Evolutionary conservation across 2,888 invertebrate species (phyloP).

Genomic region (Amblyteles armatorius): DNA sequence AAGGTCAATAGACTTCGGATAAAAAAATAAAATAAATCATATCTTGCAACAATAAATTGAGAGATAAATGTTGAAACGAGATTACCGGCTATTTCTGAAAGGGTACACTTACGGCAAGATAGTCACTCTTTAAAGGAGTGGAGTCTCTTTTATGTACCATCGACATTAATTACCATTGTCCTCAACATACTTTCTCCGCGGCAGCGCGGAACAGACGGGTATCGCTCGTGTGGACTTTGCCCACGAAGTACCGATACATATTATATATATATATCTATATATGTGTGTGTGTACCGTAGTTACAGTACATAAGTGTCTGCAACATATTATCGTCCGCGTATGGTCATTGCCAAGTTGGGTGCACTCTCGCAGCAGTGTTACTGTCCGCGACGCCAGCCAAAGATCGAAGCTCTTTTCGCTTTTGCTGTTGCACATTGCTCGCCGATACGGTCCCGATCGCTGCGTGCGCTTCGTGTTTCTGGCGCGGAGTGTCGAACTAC

Average conservation of each 20-base stretch:
- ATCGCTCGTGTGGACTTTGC: constrained; percentile 37
- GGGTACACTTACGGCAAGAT: constrained; percentile 29
- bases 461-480: constrained; percentile 22
- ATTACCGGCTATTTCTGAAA: constrained; percentile 9
- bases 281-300: not conserved
- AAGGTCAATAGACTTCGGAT: not conserved
- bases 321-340: constrained; percentile 59
- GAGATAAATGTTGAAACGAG: constrained; percentile 30
- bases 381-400: constrained; percentile 33
- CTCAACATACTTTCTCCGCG: constrained; percentile 73
- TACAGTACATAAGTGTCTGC: constrained; percentile 35
- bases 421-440: constrained; percentile 20
- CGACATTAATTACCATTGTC: constrained; percentile 76
- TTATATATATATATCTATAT: too few relatives aligned
- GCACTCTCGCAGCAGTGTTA: constrained; percentile 51
- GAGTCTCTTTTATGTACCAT: constrained; percentile 59
- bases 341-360: constrained; percentile 71
- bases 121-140: constrained; percentile 59
- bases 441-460: constrained; percentile 12
- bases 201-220: constrained; percentile 40
- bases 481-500: constrained; percentile 30
- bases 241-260: constrained; percentile 24
- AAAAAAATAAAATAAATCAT: not conserved
- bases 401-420: constrained; percentile 53
- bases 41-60: constrained; percentile 18